Evolutionary conservation across 2,888 invertebrate species (phyloP).

Genomic region (Teleiodes luculella): DNA sequence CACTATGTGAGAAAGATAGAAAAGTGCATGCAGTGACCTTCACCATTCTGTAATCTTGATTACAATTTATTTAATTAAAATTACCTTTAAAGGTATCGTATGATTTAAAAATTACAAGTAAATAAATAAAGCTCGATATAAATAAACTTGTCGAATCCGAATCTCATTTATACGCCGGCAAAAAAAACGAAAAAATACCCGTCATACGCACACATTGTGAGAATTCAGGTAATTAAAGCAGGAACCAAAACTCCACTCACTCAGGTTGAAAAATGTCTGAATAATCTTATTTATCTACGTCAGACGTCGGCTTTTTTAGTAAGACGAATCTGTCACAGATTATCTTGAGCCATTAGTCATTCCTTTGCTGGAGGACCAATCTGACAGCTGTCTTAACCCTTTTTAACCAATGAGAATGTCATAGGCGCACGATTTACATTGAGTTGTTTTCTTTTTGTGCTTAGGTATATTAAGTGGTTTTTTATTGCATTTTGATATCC

Average conservation of each 20-base stretch:
- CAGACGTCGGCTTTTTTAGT: slow-evolving; percentile 72
- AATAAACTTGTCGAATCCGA: slow-evolving; percentile 18
- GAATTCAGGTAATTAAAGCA: slow-evolving; percentile 75
- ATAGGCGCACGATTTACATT: slow-evolving; percentile 68
- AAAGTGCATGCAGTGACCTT: no score
- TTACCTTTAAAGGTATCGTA: no score
- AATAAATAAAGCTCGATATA: slow-evolving; percentile 4
- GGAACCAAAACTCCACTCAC: slow-evolving; percentile 56
- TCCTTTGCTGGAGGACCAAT: slow-evolving; percentile 68
- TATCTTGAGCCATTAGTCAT: slow-evolving; percentile 71
- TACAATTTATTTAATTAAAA: no score
- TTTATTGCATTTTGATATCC: slow-evolving; percentile 57
- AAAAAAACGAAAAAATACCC: slow-evolving; percentile 31
- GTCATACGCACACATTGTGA: slow-evolving; percentile 65
- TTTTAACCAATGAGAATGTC: slow-evolving; percentile 75
- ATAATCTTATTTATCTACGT: slow-evolving; percentile 75
- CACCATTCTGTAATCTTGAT: no score
- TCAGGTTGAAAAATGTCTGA: slow-evolving; percentile 64
- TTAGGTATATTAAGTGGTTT: slow-evolving; percentile 48
- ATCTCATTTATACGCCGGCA: slow-evolving; percentile 19
- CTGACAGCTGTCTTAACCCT: slow-evolving; percentile 77
- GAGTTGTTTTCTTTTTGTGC: slow-evolving; percentile 44
- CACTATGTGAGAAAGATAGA: no score
- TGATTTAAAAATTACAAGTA: background rate
- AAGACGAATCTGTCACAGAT: slow-evolving; percentile 77